Conservation (phyloP, 37 sponge, comb jelly and placozoan genomes). For the Aphrocallistes beatrix region DNA sequence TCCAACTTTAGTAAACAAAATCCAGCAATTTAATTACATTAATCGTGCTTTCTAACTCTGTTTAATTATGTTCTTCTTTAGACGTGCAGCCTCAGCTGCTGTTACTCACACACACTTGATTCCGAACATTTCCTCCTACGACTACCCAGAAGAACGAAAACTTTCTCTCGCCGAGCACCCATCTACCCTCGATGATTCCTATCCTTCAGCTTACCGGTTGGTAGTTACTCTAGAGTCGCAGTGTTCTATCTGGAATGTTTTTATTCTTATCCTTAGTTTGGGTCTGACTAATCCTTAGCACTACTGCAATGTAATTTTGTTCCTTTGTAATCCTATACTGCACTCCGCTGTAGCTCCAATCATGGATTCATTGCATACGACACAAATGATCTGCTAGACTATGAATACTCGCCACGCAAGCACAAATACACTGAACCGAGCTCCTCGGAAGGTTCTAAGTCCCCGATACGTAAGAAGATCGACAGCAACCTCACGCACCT, state of each 20-base stretch:
- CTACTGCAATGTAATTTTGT: no score
- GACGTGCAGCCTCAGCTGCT: background rate
- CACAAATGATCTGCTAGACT: background rate
- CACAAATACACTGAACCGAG: no score
- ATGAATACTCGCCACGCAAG: background rate
- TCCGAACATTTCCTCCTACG: background rate
- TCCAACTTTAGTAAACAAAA: no score
- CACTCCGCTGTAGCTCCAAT: background rate
- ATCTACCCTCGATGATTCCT: background rate
- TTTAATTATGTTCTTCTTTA: background rate
- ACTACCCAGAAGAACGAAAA: background rate
- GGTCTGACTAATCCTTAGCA: no score
- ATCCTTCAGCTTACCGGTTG: background rate
- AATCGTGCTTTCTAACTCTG: background rate
- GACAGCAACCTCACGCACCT: background rate
- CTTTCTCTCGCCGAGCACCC: background rate
- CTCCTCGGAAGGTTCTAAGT: background rate
- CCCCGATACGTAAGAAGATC: background rate
- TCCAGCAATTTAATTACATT: no score
- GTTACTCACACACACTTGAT: background rate
- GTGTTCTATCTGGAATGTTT: no score
- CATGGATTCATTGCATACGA: conserved; percentile 19
- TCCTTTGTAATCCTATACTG: no score
- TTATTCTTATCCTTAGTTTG: no score
- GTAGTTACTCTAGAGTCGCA: background rate